Evolutionary conservation across 2,797 vertebrate species (phyloP).

Genomic region (Dicrostonyx torquatus): DNA sequence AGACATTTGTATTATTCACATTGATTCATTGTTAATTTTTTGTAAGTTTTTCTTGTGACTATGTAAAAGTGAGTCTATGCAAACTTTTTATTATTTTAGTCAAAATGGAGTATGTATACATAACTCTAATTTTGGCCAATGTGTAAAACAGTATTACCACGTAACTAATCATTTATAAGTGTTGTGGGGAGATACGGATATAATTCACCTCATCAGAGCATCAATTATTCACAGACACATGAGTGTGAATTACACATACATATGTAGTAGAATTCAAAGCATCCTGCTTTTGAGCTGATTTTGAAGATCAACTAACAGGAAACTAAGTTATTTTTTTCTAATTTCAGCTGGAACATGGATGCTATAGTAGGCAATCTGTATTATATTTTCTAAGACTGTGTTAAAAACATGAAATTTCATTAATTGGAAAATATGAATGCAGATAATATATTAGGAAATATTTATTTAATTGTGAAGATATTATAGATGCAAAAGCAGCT

Average conservation of each 20-base stretch:
- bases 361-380: background rate
- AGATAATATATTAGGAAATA: conserved; percentile 16
- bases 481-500: conserved; percentile 25
- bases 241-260: too few relatives aligned
- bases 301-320: background rate
- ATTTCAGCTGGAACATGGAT: background rate
- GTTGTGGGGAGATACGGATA: background rate
- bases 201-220: background rate
- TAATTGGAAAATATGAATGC: conserved; percentile 52
- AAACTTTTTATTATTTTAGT: background rate
- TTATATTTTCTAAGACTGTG: conserved; percentile 33
- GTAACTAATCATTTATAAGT: background rate
- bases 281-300: background rate
- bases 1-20: background rate
- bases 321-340: background rate
- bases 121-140: conserved; percentile 12
- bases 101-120: background rate
- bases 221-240: background rate
- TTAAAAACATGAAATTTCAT: conserved; percentile 71
- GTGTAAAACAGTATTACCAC: background rate
- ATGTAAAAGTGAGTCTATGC: background rate
- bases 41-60: background rate
- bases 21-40: background rate
- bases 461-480: conserved; percentile 55
- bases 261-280: background rate